These are phyloP conservation scores for Fabriciana adippe DNA, from an alignment of 2,888 invertebrate genomes.

Conservation along the genomic window DNA sequence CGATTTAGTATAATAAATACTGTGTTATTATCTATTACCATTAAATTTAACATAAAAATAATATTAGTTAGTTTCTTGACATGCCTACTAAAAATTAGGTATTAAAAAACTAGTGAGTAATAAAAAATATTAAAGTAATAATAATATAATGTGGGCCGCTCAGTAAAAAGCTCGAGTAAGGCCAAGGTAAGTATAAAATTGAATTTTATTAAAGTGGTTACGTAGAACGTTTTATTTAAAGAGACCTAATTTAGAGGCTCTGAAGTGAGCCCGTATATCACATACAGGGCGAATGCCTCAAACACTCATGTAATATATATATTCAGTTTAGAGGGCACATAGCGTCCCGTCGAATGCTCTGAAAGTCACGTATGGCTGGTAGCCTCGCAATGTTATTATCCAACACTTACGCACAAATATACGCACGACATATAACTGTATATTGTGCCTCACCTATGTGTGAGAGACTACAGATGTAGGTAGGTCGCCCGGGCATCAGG, in stretches of 20 bases:
- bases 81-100: not conserved
- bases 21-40: too few species aligned
- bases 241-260: constrained; percentile 79
- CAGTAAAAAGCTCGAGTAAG: constrained; percentile 4
- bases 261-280: constrained; percentile 67
- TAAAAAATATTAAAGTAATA: not conserved
- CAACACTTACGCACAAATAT: constrained; percentile 75
- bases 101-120: not conserved
- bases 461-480: constrained; percentile 42
- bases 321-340: constrained; percentile 56
- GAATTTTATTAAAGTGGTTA: constrained; percentile 33
- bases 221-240: constrained; percentile 60
- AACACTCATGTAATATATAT: constrained; percentile 51
- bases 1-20: too few species aligned
- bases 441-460: constrained; percentile 24
- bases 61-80: not conserved
- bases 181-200: constrained; percentile 26
- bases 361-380: constrained; percentile 77
- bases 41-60: too few species aligned
- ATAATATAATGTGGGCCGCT: not conserved
- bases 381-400: constrained; percentile 79
- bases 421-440: constrained; percentile 45
- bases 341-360: constrained; percentile 75
- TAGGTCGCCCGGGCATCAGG: constrained; percentile 73
- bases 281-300: constrained; percentile 64